Evolutionary conservation across 2,113 vertebrate genomes (phyloP).

Genomic region (Poecile atricapillus): DNA sequence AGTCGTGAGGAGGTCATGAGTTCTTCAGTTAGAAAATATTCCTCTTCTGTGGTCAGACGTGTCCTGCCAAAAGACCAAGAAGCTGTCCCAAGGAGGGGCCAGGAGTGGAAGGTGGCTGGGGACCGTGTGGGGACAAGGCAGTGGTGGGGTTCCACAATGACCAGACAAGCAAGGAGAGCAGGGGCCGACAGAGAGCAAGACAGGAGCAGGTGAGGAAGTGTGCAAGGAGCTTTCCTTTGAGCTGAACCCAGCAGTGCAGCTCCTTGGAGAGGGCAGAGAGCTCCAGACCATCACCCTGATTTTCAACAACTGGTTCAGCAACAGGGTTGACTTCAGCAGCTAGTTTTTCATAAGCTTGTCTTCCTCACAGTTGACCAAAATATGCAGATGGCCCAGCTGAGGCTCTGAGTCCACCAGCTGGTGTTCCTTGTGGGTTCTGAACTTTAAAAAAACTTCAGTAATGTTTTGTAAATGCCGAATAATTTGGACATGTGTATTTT

Average conservation of each 20-base stretch:
- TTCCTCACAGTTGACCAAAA: fast-evolving
- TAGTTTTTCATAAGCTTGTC: not conserved
- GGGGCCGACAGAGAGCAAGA: not conserved
- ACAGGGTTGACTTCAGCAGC: not conserved
- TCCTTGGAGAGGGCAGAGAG: not conserved
- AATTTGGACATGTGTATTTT: not conserved
- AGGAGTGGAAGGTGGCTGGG: not conserved
- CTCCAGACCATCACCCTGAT: not conserved
- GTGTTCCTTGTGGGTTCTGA: not conserved
- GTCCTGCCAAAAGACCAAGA: not conserved
- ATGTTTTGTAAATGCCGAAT: not conserved
- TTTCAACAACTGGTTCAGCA: not conserved
- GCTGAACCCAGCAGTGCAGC: not conserved
- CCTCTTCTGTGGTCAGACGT: not conserved
- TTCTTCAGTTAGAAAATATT: not conserved
- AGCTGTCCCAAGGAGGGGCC: not conserved
- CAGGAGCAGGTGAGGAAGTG: fast-evolving
- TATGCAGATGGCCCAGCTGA: not conserved
- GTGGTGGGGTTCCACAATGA: not conserved
- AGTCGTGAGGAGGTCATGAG: not conserved
- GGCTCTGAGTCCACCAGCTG: not conserved
- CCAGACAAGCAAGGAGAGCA: not conserved
- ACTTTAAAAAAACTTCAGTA: not conserved
- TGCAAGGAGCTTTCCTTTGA: not conserved
- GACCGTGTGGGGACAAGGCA: not conserved